These are phyloP conservation scores for Ephydatia muelleri DNA, from an alignment of 37 sponge, comb jelly and placozoan species.

Conservation along the genomic window DNA sequence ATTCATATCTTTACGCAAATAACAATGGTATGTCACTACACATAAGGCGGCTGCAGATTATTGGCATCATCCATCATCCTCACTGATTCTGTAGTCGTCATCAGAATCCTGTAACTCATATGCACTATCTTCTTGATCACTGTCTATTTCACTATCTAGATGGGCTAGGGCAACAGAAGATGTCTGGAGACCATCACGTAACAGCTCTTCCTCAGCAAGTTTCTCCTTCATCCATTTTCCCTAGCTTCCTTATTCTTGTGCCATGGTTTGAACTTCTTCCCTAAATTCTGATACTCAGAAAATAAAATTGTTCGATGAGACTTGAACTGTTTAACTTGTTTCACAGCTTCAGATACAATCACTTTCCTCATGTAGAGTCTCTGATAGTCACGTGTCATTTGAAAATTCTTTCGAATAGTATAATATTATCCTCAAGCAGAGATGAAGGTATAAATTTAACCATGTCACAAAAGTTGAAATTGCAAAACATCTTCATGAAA, in stretches of 20 bases:
- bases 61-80: neutral
- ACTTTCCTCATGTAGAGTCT: neutral
- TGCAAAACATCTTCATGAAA: slow-evolving; percentile 1
- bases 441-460: neutral
- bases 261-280: neutral
- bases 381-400: neutral
- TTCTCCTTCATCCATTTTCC: neutral
- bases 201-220: neutral
- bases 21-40: neutral
- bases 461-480: too few relatives aligned
- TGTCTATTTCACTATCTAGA: too few relatives aligned
- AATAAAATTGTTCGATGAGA: neutral
- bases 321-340: neutral
- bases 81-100: neutral
- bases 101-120: slow-evolving; percentile 1
- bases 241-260: neutral
- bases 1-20: neutral
- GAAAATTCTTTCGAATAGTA: neutral
- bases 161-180: too few relatives aligned
- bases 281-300: neutral
- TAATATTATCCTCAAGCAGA: neutral
- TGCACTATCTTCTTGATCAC: neutral
- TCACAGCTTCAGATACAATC: neutral
- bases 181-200: neutral
- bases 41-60: neutral